Percentiles rank a stretch among this genome's conserved stretches.
phyloP scores from a whole-genome alignment of 2,888 invertebrate genomes.

The Drosophila falleni region DNA sequence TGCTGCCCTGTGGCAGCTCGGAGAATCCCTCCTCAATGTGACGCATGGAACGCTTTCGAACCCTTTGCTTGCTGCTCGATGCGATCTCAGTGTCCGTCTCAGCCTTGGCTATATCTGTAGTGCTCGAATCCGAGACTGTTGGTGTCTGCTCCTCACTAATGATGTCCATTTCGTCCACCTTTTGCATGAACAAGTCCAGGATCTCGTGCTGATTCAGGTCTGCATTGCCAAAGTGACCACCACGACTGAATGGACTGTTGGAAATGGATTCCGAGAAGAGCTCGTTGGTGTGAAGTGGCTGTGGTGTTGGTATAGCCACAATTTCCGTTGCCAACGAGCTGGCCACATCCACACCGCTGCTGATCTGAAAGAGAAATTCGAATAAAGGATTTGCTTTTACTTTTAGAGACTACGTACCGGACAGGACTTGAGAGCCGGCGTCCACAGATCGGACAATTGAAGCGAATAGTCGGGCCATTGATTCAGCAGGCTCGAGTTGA shows the following conservation, averaged over 20 bases:
- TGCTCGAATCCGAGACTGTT: background rate
- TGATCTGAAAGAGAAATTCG: slow-evolving; percentile 84
- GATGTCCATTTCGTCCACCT: slow-evolving; percentile 85
- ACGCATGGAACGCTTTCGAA: slow-evolving; percentile 50
- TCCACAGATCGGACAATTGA: slow-evolving; percentile 93
- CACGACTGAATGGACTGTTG: slow-evolving; percentile 83
- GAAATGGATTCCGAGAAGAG: slow-evolving; percentile 84
- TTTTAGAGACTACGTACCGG: slow-evolving; percentile 86
- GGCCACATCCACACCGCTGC: slow-evolving; percentile 92
- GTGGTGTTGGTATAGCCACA: slow-evolving; percentile 82
- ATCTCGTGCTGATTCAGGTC: slow-evolving; percentile 82
- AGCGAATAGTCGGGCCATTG: slow-evolving; percentile 94
- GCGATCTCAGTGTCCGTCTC: slow-evolving; percentile 19
- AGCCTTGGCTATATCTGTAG: background rate
- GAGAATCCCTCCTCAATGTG: slow-evolving; percentile 44
- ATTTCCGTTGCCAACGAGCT: slow-evolving; percentile 87
- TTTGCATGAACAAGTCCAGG: slow-evolving; percentile 84
- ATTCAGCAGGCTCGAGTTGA: slow-evolving; percentile 94
- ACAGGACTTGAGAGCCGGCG: slow-evolving; percentile 91
- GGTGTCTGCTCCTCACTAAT: slow-evolving; percentile 84
- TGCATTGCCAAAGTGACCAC: slow-evolving; percentile 78
- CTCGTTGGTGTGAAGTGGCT: slow-evolving; percentile 83
- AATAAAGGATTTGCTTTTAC: background rate
- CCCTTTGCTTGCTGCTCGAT: slow-evolving; percentile 11
- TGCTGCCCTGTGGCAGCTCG: slow-evolving; percentile 67